A percentile compares a stretch with the other conserved stretches of the same genome.
These are phyloP conservation scores for Coenonympha glycerion DNA, from an alignment of 2,888 invertebrate genomes.

Conservation along the genomic window DNA sequence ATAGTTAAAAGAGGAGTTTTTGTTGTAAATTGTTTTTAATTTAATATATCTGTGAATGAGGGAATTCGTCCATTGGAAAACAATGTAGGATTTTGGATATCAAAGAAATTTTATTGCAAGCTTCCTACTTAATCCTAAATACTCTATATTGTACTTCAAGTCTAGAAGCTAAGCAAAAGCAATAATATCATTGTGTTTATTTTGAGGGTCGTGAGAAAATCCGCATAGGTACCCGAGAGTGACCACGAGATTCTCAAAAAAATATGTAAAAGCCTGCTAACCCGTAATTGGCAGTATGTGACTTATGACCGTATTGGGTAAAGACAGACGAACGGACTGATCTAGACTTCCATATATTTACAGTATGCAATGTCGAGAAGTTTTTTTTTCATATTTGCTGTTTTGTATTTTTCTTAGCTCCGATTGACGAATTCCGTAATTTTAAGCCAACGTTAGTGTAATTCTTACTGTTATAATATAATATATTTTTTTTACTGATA, in stretches of 20 bases:
- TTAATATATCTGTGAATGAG: slow-evolving; percentile 19
- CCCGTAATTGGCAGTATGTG: too few relatives aligned
- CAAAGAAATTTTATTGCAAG: neutral
- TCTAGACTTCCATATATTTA: too few relatives aligned
- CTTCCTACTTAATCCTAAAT: neutral
- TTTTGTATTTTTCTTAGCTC: neutral
- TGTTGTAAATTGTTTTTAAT: slow-evolving; percentile 26
- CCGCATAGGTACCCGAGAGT: too few relatives aligned
- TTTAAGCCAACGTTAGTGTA: slow-evolving; percentile 50
- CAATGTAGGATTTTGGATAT: neutral
- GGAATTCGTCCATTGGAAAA: slow-evolving; percentile 15
- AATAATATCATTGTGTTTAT: too few relatives aligned
- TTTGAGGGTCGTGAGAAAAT: too few relatives aligned
- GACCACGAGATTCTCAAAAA: too few relatives aligned
- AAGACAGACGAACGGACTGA: too few relatives aligned
- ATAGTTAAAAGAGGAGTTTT: slow-evolving; percentile 26
- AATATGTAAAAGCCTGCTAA: too few relatives aligned
- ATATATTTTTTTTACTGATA: slow-evolving; percentile 72
- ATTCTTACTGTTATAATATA: slow-evolving; percentile 60
- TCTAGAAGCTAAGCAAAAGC: too few relatives aligned
- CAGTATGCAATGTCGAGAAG: too few relatives aligned
- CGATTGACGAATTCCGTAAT: slow-evolving; percentile 28
- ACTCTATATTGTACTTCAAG: too few relatives aligned
- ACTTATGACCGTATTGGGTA: too few relatives aligned
- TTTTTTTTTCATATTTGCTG: neutral